Evolutionary conservation across 2,113 vertebrate genomes (phyloP).

Genomic region (Marcusenius ussheri): DNA sequence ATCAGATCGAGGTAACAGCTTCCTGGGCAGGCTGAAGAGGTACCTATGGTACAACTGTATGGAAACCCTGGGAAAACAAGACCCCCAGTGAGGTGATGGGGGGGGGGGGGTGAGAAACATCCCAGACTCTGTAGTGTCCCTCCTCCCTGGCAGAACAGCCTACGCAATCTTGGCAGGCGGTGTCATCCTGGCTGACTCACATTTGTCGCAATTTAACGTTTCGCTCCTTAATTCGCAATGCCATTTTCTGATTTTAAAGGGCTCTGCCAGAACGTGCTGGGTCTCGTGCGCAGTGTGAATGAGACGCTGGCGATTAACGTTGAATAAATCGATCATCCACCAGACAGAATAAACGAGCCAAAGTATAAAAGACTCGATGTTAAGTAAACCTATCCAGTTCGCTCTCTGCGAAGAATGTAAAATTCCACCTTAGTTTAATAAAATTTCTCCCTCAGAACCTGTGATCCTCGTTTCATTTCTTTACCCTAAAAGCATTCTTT

Average conservation of each 20-base stretch:
- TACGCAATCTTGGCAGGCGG: too few relatives aligned
- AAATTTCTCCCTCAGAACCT: background rate
- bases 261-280: background rate
- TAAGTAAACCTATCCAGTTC: background rate
- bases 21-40: constrained; percentile 66
- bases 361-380: background rate
- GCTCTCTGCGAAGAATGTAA: background rate
- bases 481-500: background rate
- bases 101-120: background rate
- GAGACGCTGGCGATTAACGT: background rate
- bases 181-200: background rate
- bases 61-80: constrained; percentile 45
- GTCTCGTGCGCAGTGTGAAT: background rate
- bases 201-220: background rate
- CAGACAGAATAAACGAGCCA: too few relatives aligned
- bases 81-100: background rate
- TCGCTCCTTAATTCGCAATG: background rate
- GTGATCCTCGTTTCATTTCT: too few relatives aligned
- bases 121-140: too few relatives aligned
- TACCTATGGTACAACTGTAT: constrained; percentile 68
- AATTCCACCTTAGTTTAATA: background rate
- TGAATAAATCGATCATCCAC: background rate
- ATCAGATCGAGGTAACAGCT: constrained; percentile 68
- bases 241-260: constrained; percentile 3
- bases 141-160: background rate